Percentiles rank a stretch among this genome's conserved stretches.
These are phyloP conservation scores for Caenorhabditis sp. DNA, from an alignment of 2,888 invertebrate species.

Conservation along the genomic window DNA sequence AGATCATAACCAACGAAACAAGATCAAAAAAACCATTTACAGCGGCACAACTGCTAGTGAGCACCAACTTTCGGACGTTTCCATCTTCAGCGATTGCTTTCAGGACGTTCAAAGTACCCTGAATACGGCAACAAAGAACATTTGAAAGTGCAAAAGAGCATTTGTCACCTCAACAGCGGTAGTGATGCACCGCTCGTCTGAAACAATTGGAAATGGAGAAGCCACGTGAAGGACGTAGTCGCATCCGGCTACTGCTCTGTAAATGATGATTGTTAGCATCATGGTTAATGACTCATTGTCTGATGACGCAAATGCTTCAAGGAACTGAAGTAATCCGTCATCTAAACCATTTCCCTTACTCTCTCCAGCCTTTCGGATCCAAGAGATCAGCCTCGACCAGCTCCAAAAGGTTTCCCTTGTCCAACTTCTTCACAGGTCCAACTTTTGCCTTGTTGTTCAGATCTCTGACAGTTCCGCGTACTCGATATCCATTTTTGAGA, in stretches of 20 bases:
- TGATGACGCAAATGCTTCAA: too few species aligned
- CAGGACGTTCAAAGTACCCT: constrained; percentile 74
- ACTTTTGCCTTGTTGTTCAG: constrained; percentile 77
- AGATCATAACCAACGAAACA: constrained; percentile 9
- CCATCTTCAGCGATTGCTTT: constrained; percentile 80
- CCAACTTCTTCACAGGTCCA: constrained; percentile 67
- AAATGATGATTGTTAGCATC: too few species aligned
- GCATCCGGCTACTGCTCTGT: constrained; percentile 76
- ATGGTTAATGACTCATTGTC: too few species aligned
- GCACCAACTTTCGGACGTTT: constrained; percentile 85
- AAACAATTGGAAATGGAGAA: constrained; percentile 81
- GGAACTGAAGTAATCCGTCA: too few species aligned
- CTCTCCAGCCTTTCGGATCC: constrained; percentile 70
- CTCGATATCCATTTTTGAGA: constrained; percentile 84
- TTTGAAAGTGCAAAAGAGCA: constrained; percentile 20
- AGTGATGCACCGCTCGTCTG: constrained; percentile 74
- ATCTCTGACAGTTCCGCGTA: constrained; percentile 84
- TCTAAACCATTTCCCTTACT: too few species aligned
- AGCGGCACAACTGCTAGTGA: constrained; percentile 85
- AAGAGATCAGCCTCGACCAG: constrained; percentile 81
- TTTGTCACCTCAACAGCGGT: constrained; percentile 66
- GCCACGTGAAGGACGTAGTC: constrained; percentile 81
- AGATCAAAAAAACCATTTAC: constrained; percentile 81
- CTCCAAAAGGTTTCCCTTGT: constrained; percentile 70
- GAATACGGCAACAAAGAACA: constrained; percentile 11